A percentile compares a stretch with the other conserved stretches of the same genome.
These are phyloP conservation scores for Eudemis profundana DNA, from an alignment of 2,888 invertebrate species.

Conservation along the genomic window DNA sequence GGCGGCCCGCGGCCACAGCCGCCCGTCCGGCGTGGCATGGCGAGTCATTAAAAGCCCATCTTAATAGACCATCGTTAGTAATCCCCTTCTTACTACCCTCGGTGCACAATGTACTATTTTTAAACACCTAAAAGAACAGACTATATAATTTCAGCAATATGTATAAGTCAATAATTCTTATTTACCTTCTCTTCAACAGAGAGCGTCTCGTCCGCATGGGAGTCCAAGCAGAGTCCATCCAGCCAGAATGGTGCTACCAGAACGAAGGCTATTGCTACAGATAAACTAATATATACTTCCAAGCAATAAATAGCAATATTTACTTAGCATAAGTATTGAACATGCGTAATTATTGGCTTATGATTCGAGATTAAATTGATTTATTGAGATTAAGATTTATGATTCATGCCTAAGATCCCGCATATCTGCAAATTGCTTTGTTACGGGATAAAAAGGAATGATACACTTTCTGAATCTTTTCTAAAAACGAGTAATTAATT, in stretches of 20 bases:
- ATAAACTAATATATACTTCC: constrained; percentile 44
- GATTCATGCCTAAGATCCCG: background rate
- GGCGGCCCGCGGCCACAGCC: constrained; percentile 90
- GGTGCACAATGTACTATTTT: too few species aligned
- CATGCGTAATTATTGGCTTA: background rate
- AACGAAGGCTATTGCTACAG: constrained; percentile 89
- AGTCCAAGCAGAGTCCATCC: constrained; percentile 89
- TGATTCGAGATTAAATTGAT: constrained; percentile 17
- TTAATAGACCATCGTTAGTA: too few species aligned
- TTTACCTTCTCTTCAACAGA: constrained; percentile 68
- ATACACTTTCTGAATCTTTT: too few species aligned
- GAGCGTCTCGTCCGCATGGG: constrained; percentile 89
- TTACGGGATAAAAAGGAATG: too few species aligned
- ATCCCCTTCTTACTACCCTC: too few species aligned
- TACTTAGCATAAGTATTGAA: background rate
- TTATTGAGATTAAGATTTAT: constrained; percentile 8
- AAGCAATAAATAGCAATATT: constrained; percentile 9
- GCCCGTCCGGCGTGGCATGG: too few species aligned
- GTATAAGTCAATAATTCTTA: background rate
- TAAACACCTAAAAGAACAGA: too few species aligned
- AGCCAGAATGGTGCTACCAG: constrained; percentile 95
- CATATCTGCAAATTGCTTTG: background rate
- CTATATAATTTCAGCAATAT: background rate
- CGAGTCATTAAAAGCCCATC: too few species aligned
- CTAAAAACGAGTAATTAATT: too few species aligned